Base-by-base conservation (phyloP, 53 echinoderm and acorn worm genomes). In the Stichopus horrens region DNA sequence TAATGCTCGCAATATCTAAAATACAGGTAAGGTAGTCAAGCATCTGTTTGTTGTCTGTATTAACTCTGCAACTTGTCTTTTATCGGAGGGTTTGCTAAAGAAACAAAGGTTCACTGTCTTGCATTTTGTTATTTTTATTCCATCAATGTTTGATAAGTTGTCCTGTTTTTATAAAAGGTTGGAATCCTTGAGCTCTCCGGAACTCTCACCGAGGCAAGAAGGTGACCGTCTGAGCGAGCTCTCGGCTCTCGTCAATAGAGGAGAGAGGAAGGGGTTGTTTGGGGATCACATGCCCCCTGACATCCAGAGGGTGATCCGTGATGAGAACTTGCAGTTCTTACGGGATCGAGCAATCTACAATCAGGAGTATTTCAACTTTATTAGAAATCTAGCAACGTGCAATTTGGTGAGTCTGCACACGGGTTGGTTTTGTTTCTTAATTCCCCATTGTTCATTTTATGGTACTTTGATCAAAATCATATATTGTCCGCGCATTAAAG, bases 251-350 rank as follows among this genome's bases (percentile, higher is more conserved):
- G 95, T 94, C 4, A 92, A 91, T 80, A 97, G 94, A 85, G 97
- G 94, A 5, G 94, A 97, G 86, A 92, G 91, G 87, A 90, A 93
- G 57, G 95, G 97, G 1, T 83, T 97, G 91, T 97, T 97, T 88
- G 86, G 93, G 13, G 97, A 97, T 54, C 88, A 91, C 81, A 97
- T 97, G 97, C 95, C 97, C 9, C 93, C 97, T 0, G 90, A 79
- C 52, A 94, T 97, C 77, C 97, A 97, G 88, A 79, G 93, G 53
- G 91, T 90, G 23, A 97, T 97, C 22, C 86, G 90, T 18, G 95
- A 95, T 79, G 94, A 94, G 76, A 97, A 97, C 75, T 90, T 97
- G 0, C 97, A 95, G 87, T 97, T 94, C 82, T 85, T 97, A 65
- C 86, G 93, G 23, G 94, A 95, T 85, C 86, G 93, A 57, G 97